phyloP scores from a whole-genome alignment of 2,888 invertebrate species.

The Hedya salicella region DNA sequence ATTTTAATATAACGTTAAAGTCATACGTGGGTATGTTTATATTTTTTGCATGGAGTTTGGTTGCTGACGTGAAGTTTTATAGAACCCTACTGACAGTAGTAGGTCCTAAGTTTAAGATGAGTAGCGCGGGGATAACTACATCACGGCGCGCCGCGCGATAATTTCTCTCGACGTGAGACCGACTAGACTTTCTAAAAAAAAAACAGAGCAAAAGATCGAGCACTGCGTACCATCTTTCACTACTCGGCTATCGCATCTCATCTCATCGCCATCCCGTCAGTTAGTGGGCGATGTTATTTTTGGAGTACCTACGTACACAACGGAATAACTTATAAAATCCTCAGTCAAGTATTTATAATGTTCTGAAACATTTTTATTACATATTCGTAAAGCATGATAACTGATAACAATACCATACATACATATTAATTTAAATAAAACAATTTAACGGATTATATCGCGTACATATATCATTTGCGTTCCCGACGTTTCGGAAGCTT shows the following conservation, averaged over 20 bases:
- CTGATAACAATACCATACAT: too few relatives aligned
- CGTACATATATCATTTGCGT: too few relatives aligned
- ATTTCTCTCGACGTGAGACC: constrained; percentile 80
- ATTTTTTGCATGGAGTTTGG: constrained; percentile 49
- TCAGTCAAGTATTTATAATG: neutral
- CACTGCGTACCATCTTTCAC: constrained; percentile 82
- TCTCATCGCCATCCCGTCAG: constrained; percentile 55
- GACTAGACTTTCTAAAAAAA: constrained; percentile 83
- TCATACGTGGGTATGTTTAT: constrained; percentile 47
- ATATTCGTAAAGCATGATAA: too few relatives aligned
- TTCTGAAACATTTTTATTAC: neutral
- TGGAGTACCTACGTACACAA: constrained; percentile 10
- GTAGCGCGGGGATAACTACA: constrained; percentile 71
- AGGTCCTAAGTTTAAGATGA: too few relatives aligned
- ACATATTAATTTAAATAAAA: too few relatives aligned
- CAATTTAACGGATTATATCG: too few relatives aligned
- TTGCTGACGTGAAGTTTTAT: constrained; percentile 50
- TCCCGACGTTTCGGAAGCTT: too few relatives aligned
- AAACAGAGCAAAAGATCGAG: constrained; percentile 78
- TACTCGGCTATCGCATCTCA: constrained; percentile 74
- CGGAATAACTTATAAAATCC: neutral
- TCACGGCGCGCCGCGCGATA: constrained; percentile 63
- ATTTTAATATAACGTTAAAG: constrained; percentile 59
- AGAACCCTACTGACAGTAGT: neutral
- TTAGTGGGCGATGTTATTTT: constrained; percentile 58